These are phyloP conservation scores for Siderastrea radians DNA, from an alignment of 92 coral and sea anemone species.

Conservation along the genomic window DNA sequence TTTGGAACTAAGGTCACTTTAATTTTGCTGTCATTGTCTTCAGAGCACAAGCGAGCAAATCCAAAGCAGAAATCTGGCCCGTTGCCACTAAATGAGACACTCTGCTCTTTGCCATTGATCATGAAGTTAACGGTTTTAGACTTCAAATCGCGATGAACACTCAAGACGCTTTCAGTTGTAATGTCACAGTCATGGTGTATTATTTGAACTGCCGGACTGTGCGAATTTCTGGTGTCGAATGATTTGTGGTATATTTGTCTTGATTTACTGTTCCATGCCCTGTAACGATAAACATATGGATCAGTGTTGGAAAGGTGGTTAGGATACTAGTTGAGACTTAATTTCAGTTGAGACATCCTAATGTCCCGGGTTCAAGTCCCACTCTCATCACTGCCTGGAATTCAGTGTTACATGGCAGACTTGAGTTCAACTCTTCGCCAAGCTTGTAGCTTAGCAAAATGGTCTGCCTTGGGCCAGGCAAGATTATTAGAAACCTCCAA, in stretches of 20 bases:
- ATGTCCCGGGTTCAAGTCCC: no score
- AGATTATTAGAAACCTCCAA: no score
- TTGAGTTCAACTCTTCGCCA: no score
- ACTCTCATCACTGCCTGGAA: no score
- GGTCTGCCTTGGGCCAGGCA: no score
- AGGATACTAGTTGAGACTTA: neutral
- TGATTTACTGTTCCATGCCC: constrained; percentile 17
- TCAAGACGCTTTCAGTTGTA: neutral
- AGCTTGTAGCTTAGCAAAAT: no score
- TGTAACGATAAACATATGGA: neutral
- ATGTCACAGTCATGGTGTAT: neutral
- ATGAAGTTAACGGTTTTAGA: constrained; percentile 2
- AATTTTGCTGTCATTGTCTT: neutral
- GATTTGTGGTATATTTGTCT: neutral
- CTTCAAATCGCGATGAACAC: constrained; percentile 16
- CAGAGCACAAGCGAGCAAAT: constrained; percentile 8
- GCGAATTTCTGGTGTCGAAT: neutral
- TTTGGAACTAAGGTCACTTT: neutral
- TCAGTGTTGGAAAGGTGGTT: neutral
- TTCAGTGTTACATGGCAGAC: no score
- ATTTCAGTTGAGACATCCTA: no score
- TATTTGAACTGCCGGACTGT: neutral
- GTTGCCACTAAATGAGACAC: neutral
- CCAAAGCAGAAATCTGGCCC: constrained; percentile 8
- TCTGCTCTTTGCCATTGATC: constrained; percentile 16